A percentile compares a stretch with the other conserved stretches of the same genome.
These are phyloP conservation scores for Epinephelus fuscoguttatus DNA, from an alignment of 2,113 vertebrate species.

Conservation along the genomic window DNA sequence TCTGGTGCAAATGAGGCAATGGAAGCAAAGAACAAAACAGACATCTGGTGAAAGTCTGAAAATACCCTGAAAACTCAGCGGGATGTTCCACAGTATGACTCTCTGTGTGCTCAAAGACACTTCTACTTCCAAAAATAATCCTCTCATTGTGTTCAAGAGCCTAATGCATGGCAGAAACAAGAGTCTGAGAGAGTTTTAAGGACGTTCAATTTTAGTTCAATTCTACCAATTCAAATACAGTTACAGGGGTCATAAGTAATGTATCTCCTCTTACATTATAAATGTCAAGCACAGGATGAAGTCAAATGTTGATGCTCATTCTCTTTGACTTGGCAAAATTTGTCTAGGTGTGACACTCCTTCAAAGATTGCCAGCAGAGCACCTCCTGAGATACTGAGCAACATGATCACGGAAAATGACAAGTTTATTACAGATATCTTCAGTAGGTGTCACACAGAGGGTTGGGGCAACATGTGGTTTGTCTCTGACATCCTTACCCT, in stretches of 20 bases:
- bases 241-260: neutral
- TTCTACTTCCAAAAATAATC: slow-evolving; percentile 5
- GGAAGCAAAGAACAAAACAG: neutral
- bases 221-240: neutral
- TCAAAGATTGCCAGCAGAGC: neutral
- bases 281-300: neutral
- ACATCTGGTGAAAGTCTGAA: slow-evolving; percentile 36
- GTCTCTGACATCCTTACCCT: neutral
- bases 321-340: slow-evolving; percentile 16
- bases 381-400: neutral
- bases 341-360: neutral
- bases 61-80: slow-evolving; percentile 25
- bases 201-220: neutral
- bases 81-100: neutral
- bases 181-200: neutral
- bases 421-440: accelerated
- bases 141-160: neutral
- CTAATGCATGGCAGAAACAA: neutral
- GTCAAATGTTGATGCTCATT: neutral
- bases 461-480: accelerated
- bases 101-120: neutral
- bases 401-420: accelerated
- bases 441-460: accelerated
- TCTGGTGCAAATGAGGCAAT: neutral
- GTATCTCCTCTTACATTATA: neutral